Conservation (phyloP, 2,113 vertebrate genomes). For the Rhea pennata region DNA sequence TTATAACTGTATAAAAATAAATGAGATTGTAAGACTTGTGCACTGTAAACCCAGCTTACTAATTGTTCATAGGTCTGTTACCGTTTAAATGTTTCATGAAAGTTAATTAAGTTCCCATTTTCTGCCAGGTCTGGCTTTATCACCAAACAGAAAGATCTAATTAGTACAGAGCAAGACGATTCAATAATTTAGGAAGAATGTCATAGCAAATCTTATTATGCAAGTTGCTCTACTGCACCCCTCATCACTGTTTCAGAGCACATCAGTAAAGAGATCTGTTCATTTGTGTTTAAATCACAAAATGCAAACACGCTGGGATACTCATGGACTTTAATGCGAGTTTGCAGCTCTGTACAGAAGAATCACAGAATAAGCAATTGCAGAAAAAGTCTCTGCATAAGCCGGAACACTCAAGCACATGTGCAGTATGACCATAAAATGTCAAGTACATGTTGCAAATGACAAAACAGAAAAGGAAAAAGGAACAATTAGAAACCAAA, state of each 20-base stretch:
- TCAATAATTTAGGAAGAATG: slow-evolving; percentile 40
- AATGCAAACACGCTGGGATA: slow-evolving; percentile 6
- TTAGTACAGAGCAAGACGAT: slow-evolving; percentile 45
- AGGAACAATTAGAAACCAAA: not conserved
- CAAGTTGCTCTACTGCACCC: not conserved
- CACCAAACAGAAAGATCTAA: slow-evolving; percentile 33
- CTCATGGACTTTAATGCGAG: not conserved
- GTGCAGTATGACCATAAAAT: slow-evolving; percentile 20
- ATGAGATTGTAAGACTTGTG: not conserved
- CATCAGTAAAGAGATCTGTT: slow-evolving; percentile 3
- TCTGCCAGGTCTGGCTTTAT: slow-evolving; percentile 45
- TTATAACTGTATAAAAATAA: slow-evolving; percentile 22
- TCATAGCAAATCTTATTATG: slow-evolving; percentile 41
- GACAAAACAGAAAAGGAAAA: not conserved
- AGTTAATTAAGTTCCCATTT: slow-evolving; percentile 49
- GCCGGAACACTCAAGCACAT: not conserved
- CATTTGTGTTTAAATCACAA: slow-evolving; percentile 14
- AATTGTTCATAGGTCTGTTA: slow-evolving; percentile 45
- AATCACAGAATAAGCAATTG: not conserved
- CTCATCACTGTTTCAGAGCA: not conserved
- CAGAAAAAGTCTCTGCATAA: not conserved
- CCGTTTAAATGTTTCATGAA: slow-evolving; percentile 47
- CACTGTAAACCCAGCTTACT: slow-evolving; percentile 27
- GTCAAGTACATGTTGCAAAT: not conserved
- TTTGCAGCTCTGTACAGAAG: slow-evolving; percentile 30